Base-by-base conservation (phyloP, 1,140 invertebrate species). In the Pachypsylla venusta region DNA sequence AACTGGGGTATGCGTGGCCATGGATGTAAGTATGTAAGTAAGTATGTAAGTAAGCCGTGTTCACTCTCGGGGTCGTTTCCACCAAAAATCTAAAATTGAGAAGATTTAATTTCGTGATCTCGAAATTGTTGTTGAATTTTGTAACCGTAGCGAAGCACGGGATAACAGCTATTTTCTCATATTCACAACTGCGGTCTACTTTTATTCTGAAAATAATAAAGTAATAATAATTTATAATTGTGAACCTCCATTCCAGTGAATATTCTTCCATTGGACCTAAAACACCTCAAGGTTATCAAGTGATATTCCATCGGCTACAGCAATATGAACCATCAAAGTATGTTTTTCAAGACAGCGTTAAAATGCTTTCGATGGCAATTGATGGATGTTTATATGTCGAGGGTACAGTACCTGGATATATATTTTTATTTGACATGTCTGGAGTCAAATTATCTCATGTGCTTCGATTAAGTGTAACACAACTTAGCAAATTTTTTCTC, bases 341-440 rank as follows among this genome's bases (percentile, higher is more conserved):
- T 64, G 74, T 79, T 64, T 82, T 84, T 64, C 75, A 78, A 35
- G 80, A 84, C 60, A 74, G 75, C 1, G 74, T 84, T 14, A 84
- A 83, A 69, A 73, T 81, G 53, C 59, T 67, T 12, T 26, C 56
- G 30, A 67, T 67, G 66, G 56, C 61, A 2, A 61, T 65, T 20
- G 66, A 67, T 22, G 58, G 62, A 7, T 59, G 62, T 14, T 53
- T 64, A 5, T 35, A 57, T 13, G 60, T 59, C 2, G 65, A 67
- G 26, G 65, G 65, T 14, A 64, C 62, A 2, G 57, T 62, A 12
- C 62, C 63, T 24, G 66, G 66, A 1, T 80, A 79, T 65, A 73
- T 82, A 48, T 76, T 81, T 28, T 73, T 81, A 55, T 81, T 82
- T 63, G 79, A 81, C 64, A 81, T 81, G 78, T 79, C 77, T 64